These are phyloP conservation scores for Thamnophis sirtalis DNA, from an alignment of 2,113 vertebrate genomes.

Conservation along the genomic window DNA sequence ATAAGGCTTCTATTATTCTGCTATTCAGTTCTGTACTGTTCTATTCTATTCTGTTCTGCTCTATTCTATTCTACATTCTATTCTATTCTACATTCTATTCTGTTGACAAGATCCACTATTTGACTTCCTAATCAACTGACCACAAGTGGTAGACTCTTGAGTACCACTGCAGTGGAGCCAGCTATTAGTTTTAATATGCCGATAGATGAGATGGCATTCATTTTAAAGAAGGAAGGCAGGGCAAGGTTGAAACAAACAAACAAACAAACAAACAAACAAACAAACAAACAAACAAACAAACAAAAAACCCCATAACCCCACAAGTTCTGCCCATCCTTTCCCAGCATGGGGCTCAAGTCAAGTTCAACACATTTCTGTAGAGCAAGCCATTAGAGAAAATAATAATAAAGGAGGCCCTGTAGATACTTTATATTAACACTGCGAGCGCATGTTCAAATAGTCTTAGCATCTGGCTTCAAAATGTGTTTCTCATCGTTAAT, in stretches of 20 bases:
- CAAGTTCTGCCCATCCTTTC: background rate
- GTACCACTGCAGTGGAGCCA: background rate
- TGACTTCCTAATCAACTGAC: background rate
- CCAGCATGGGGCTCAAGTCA: background rate
- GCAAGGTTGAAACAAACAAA: background rate
- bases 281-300: too few relatives aligned
- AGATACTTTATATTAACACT: background rate
- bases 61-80: too few relatives aligned
- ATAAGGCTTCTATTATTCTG: too few relatives aligned
- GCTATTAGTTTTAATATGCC: background rate
- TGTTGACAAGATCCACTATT: background rate
- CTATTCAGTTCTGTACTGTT: too few relatives aligned
- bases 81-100: background rate
- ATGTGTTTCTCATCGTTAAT: background rate
- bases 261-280: background rate
- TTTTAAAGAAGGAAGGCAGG: background rate
- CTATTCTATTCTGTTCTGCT: too few relatives aligned
- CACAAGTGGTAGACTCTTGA: background rate
- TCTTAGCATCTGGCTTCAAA: too few relatives aligned
- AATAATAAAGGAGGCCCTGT: background rate
- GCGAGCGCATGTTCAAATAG: background rate
- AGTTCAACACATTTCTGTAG: background rate
- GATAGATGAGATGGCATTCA: background rate
- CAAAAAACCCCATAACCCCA: too few relatives aligned
- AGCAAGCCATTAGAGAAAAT: background rate